Percentiles rank a stretch among this genome's conserved stretches.
Conservation (phyloP, 2,113 vertebrate species). For the Ardeotis arabs region DNA sequence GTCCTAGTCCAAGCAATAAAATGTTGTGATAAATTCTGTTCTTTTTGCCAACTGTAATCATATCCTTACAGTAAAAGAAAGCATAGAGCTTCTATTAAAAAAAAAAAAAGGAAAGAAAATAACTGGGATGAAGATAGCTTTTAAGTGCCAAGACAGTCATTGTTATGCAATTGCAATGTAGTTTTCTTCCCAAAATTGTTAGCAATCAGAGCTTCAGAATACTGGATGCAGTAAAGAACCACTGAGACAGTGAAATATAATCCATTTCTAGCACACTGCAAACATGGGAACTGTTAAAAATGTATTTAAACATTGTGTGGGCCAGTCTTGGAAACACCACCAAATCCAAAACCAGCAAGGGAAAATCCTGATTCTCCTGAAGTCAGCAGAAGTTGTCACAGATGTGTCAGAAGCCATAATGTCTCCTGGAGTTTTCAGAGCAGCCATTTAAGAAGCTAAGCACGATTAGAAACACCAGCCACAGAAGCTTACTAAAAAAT, state of each 20-base stretch:
- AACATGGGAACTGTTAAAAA: neutral
- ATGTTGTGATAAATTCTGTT: neutral
- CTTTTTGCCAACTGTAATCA: neutral
- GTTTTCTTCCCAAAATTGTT: neutral
- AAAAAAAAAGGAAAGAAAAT: neutral
- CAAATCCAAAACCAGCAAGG: neutral
- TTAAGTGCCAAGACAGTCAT: neutral
- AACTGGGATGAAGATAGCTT: neutral
- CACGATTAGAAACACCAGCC: neutral
- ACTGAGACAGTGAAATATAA: neutral
- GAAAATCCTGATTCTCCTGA: neutral
- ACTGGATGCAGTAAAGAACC: neutral
- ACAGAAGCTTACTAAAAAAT: neutral
- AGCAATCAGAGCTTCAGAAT: neutral
- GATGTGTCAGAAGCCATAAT: neutral
- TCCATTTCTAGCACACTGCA: neutral
- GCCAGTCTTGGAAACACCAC: neutral
- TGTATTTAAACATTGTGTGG: neutral
- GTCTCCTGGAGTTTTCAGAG: neutral
- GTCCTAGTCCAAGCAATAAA: neutral
- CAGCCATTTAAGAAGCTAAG: neutral
- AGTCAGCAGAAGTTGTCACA: neutral
- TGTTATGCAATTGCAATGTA: slow-evolving; percentile 2
- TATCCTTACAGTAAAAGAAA: neutral
- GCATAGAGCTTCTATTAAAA: neutral